These are phyloP conservation scores for Albula glossodonta DNA, from an alignment of 2,113 vertebrate genomes.

Conservation along the genomic window DNA sequence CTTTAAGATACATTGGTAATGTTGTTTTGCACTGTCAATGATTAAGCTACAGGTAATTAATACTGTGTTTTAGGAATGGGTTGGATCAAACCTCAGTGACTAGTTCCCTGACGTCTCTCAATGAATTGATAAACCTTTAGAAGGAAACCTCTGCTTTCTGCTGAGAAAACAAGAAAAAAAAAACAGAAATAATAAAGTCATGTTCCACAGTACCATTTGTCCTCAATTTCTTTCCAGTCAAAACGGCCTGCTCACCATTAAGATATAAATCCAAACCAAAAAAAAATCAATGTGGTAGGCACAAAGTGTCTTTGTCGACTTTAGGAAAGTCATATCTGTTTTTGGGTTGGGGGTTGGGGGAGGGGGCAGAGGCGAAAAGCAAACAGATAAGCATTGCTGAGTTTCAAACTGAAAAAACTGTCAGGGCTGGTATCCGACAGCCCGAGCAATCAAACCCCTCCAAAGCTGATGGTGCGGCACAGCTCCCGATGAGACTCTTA, in stretches of 20 bases:
- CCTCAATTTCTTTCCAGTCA: conserved; percentile 3
- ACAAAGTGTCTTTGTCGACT: background rate
- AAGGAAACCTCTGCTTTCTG: conserved; percentile 13
- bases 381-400: background rate
- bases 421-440: background rate
- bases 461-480: background rate
- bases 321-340: background rate
- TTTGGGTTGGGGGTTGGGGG: background rate
- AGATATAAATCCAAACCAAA: background rate
- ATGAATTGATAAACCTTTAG: background rate
- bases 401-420: background rate
- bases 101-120: background rate
- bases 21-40: background rate
- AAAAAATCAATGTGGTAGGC: background rate
- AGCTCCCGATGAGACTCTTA: background rate
- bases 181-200: background rate
- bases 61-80: background rate
- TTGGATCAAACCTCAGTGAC: background rate
- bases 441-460: background rate
- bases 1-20: background rate
- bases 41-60: conserved; percentile 9
- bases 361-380: background rate
- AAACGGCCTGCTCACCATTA: background rate
- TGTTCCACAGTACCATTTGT: background rate
- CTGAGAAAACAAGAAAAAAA: conserved; percentile 1